These are phyloP conservation scores for Isichthys henryi DNA, from an alignment of 2,113 vertebrate genomes.

Conservation along the genomic window DNA sequence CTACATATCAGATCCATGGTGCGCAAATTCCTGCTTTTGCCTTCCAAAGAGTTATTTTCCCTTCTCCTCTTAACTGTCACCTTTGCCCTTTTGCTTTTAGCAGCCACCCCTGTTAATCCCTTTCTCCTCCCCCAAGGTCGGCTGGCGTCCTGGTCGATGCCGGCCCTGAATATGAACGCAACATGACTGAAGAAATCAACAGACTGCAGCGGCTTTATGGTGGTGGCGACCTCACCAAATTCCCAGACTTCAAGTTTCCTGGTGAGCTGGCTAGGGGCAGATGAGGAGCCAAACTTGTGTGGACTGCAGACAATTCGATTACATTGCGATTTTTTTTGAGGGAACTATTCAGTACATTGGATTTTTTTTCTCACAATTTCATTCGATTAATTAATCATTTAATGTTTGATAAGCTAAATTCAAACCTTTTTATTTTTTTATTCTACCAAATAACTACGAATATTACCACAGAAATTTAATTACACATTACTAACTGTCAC, in stretches of 20 bases:
- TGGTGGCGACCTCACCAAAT: conserved; percentile 77
- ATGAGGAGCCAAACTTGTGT: background rate
- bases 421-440: background rate
- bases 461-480: background rate
- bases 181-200: conserved; percentile 66
- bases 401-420: background rate
- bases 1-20: background rate
- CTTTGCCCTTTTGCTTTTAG: background rate
- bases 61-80: background rate
- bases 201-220: conserved; percentile 81
- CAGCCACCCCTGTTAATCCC: background rate
- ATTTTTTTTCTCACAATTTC: background rate
- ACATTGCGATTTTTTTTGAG: background rate
- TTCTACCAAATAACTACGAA: background rate
- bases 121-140: conserved; percentile 48
- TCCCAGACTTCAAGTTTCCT: conserved; percentile 80
- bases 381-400: background rate
- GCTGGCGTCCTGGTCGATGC: conserved; percentile 69
- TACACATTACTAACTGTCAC: background rate
- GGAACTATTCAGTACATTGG: background rate
- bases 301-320: background rate
- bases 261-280: conserved; percentile 52
- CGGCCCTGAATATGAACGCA: conserved; percentile 76
- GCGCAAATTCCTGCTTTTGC: background rate
- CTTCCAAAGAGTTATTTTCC: background rate